Base-by-base conservation (phyloP, 2,888 invertebrate genomes). In the Drosophila emarginata region DNA sequence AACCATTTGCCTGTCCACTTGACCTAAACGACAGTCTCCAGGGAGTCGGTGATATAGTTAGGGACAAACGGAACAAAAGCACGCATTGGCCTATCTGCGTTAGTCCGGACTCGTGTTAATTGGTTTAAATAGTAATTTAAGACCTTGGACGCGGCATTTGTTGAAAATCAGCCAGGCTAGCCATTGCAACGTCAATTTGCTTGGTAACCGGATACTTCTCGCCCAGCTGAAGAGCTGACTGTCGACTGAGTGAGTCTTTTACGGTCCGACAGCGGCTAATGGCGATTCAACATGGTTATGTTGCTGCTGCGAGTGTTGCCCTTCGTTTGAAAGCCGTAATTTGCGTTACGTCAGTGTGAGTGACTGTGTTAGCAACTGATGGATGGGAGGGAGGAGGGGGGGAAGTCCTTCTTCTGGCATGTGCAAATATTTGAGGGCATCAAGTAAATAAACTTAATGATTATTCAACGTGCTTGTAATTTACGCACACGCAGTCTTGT, bases 81-180 rank as follows among this genome's bases (percentile, higher is more conserved):
- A 78, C 73, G 78, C 67, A 70, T 63, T 15, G 77, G 39, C 61
- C 64, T 61, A 52, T 37, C 40, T 39, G 40, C 45, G 40, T 50
- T 58, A 7, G 37, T 57, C 58, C 59, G 54, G 53, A 61, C 72
- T 72, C 61, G 75, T 78, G 88, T 86, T 84, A 88, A 84, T 88
- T 88, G 77, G 88, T 86, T 88, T 84, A 86, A 80, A 84, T 73
- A 86, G 84, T 83, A 84, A 84, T 74, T 76, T 71, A 74, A 82
- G 80, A 76, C 67, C 58, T 53, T 52, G 61, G 45, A 60, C 68
- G 56, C 53, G 50, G 68, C 77, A 79, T 61, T 67, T 76, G 74
- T 64, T 67, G 69, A 50, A 87, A 82, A 81, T 79, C 59, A 14
- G 56, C 64, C 64, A 39, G 70, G 56, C 63, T 56, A 40, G 28